Evolutionary conservation across 2,888 invertebrate species (phyloP), one percentile per base, ranked within the genome.

Genomic region (Gasteruption jaculator): DNA sequence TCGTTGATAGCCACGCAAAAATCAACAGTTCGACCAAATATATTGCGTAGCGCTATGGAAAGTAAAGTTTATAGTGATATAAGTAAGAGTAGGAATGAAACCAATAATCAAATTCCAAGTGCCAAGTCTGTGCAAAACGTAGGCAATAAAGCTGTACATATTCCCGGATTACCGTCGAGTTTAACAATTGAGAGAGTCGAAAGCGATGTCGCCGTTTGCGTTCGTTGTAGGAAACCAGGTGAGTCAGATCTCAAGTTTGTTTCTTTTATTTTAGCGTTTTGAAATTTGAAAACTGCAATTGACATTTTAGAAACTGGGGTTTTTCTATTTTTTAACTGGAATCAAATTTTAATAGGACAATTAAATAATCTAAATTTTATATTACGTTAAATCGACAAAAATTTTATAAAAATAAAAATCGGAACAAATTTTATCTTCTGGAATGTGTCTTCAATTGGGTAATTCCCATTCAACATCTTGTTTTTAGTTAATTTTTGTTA

Each of bases 141-240:
- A 16, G 56, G 52, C 29, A 59, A 43, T 41, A 65, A 66, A 43
- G 50, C 64, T 10, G 61, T 70, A 20, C 60, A 71, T 35, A 75
- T 76, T 54, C 75, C 76, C 1, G 74, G 75, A 50, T 59, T 77
- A 39, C 76, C 77, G 2, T 72, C 74, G 46, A 74, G 76, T 27
- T 58, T 76, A n/a, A 75, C 75, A 11, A 75, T 77, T 41, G 76
- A 76, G 55, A 67, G 75, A 44, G 71, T 76, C 39, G 73, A 71
- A 42, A 68, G 68, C 21, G 73, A 72, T 44, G 60, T 64, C 10
- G 56, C 65, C 10, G 56, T 71, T 19, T 77, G 76, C 51, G 66
- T 74, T 19, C 59, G 68, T 34, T 76, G 76, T 52, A 70, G 72
- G 54, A 71, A 73, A 55, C 68, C 76, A 61, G 76, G 77, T 74